These are phyloP conservation scores for Hesperophylax magnus DNA, from an alignment of 1,140 invertebrate species.

Conservation along the genomic window DNA sequence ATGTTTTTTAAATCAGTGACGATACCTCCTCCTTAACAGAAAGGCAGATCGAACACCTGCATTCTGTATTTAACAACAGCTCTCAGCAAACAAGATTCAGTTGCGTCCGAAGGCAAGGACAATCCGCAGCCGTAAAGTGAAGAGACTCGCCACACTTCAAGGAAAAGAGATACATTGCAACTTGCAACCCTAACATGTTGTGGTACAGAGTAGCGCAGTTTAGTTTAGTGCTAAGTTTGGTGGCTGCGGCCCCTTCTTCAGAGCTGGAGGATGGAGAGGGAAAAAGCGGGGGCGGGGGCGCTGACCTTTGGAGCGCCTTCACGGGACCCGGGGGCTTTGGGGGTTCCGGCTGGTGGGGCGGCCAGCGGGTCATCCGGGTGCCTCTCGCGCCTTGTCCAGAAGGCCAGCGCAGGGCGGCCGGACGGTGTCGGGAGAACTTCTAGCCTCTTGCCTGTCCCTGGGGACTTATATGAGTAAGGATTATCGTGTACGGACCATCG, in stretches of 20 bases:
- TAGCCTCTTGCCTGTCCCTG: no score
- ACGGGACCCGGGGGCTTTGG: not conserved
- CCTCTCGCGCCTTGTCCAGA: not conserved
- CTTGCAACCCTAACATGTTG: not conserved
- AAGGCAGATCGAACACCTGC: conserved; percentile 8
- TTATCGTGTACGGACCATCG: no score
- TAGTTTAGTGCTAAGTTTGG: not conserved
- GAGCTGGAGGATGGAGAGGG: not conserved
- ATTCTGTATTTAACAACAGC: not conserved
- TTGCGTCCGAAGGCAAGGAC: not conserved
- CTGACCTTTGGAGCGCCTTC: not conserved
- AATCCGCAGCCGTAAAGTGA: not conserved
- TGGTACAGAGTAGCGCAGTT: not conserved
- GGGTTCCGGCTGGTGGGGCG: not conserved
- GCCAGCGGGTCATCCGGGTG: not conserved
- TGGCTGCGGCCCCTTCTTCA: not conserved
- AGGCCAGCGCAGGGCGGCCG: not conserved
- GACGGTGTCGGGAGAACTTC: not conserved
- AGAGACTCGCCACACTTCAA: no score
- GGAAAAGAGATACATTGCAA: no score
- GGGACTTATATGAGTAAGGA: no score
- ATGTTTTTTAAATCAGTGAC: no score
- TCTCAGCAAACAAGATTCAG: not conserved
- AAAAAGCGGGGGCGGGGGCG: not conserved
- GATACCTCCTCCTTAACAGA: not conserved